Evolutionary conservation across 2,113 vertebrate species (phyloP), one percentile per base, ranked within the genome.

Genomic region (Mormyrus iriodes): DNA sequence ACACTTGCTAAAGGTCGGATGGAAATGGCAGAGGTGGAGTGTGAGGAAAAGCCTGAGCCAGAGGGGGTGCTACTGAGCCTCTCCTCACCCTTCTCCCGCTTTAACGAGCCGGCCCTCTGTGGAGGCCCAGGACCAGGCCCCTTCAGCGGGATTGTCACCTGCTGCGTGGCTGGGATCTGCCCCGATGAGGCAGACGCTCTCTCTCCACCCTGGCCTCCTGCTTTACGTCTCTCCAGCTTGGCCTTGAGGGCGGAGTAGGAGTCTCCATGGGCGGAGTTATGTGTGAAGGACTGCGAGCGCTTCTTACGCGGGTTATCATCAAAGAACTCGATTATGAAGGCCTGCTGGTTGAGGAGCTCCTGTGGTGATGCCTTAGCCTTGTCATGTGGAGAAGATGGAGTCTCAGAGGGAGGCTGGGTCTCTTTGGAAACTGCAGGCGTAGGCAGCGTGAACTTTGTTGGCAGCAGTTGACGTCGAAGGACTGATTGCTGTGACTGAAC

Each of bases 241-340:
- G 39, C 87, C 91, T 93, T 96, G 21, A 91, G 58, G 61, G 91
- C 91, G 0, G 93, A 89, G 13, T 95, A 93, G 0, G 96, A 94
- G 90, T 98, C 97, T 0, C 93, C 94, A 61, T 95, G 94, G 73
- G 93, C 89, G 0, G 93, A 89, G 0, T 94, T 94, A 92, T 96
- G 97, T 0, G 96, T 97, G 91, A 98, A 98, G 84, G 97, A 98
- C 92, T 98, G 97, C 0, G 98, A 97, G 0, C 96, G 96, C 88
- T 96, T 97, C 93, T 97, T 99, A 24, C 95, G 95, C 0, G 95
- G 93, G 0, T 94, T 95, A 65, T 98, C 97, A 0, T 98, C 97
- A 0, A 97, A 97, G 93, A 99, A 98, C 93, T 99, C 97, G 0
- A 99, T 98, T 89, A 98, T 96, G 0, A 97, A 99, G 27, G 97